Evolutionary conservation across 1,140 invertebrate genomes (phyloP).

Genomic region (Drosophila navojoa): DNA sequence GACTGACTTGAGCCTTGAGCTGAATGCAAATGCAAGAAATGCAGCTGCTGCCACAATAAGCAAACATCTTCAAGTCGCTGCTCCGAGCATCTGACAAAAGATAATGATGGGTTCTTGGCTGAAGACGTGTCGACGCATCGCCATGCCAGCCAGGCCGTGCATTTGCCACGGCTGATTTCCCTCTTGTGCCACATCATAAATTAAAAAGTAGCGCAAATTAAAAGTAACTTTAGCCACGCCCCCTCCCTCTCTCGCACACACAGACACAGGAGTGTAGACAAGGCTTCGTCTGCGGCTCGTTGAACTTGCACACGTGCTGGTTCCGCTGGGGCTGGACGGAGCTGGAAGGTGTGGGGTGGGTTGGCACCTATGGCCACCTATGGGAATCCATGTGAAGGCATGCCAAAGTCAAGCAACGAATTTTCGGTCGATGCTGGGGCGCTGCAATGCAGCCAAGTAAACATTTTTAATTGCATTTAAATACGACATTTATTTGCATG

Average conservation of each 20-base stretch:
- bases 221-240: constrained; percentile 20
- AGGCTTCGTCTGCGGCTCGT: constrained; percentile 11
- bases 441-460: constrained; percentile 72
- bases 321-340: neutral
- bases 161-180: constrained; percentile 37
- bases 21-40: constrained; percentile 26
- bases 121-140: constrained; percentile 2
- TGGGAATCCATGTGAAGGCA: constrained; percentile 49
- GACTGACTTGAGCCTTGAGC: constrained; percentile 7
- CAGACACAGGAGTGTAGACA: constrained; percentile 3
- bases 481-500: constrained; percentile 83
- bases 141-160: neutral
- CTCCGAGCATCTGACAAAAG: constrained; percentile 31
- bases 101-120: constrained; percentile 17
- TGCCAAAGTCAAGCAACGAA: constrained; percentile 25
- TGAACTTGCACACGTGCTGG: constrained; percentile 42
- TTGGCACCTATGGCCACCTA: neutral
- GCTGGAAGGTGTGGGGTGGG: neutral
- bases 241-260: neutral
- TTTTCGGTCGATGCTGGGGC: constrained; percentile 33
- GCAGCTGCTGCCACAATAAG: constrained; percentile 20
- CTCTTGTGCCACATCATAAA: constrained; percentile 62
- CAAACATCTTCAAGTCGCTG: constrained; percentile 31
- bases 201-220: constrained; percentile 62
- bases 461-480: constrained; percentile 84